These are phyloP conservation scores for Cryptoblepharus egeriae DNA, from an alignment of 2,797 vertebrate genomes.

Conservation along the genomic window DNA sequence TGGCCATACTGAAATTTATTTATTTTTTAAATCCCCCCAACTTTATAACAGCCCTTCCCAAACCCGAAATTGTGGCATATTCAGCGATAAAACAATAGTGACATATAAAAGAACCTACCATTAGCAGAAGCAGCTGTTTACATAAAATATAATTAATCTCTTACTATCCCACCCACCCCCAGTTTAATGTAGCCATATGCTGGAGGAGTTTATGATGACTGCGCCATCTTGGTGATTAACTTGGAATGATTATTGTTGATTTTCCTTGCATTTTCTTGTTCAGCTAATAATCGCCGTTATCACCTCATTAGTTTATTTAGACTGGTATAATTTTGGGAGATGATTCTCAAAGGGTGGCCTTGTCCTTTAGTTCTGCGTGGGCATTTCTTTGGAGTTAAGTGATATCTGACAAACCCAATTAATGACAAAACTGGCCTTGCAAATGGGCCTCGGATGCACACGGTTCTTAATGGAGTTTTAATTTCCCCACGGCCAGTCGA, in stretches of 20 bases:
- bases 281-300: constrained; percentile 68
- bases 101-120: neutral
- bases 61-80: neutral
- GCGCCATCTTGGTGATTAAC: constrained; percentile 46
- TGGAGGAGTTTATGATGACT: constrained; percentile 49
- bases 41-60: neutral
- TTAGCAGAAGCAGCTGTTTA: constrained; percentile 32
- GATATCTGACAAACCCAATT: constrained; percentile 77
- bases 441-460: constrained; percentile 63
- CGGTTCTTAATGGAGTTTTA: constrained; percentile 80
- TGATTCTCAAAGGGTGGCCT: constrained; percentile 57
- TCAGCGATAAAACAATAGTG: neutral
- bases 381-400: constrained; percentile 64
- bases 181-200: constrained; percentile 37
- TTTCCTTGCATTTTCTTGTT: constrained; percentile 45
- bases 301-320: constrained; percentile 74
- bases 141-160: constrained; percentile 53
- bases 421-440: constrained; percentile 63
- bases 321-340: constrained; percentile 66
- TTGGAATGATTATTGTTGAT: neutral
- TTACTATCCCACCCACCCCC: constrained; percentile 18
- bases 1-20: neutral
- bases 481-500: constrained; percentile 79
- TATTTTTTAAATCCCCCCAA: neutral
- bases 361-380: constrained; percentile 46